Evolutionary conservation across 2,113 vertebrate genomes (phyloP), one percentile per base, ranked within the genome.

Genomic region (Cariama cristata): DNA sequence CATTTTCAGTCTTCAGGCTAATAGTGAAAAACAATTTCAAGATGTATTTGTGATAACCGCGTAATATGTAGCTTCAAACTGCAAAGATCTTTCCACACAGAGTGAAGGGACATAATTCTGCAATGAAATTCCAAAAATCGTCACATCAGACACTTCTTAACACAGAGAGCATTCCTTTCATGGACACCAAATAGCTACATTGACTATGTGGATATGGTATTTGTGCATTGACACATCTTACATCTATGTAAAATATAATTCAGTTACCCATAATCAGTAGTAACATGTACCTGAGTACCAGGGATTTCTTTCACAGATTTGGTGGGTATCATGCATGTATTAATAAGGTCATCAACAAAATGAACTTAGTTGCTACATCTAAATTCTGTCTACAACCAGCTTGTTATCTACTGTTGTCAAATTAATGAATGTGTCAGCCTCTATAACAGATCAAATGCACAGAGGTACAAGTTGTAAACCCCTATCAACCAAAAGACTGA

Each of bases 151-250:
- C 30, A 50, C 14, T 64, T 81, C 15, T 44, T 45, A 60, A 88
- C 1, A 0, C 8, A 3, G 53, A 56, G 8, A 73, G 0, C 4
- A 92, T 69, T 83, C n/a, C 30, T 88, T 91, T 49, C 42, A 38
- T 8, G 14, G 55, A 42, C 49, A 42, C 38, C 18, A 66, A n/a
- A 79, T 14, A 92, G 4, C 35, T 71, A 67, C 33, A 73, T 8
- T 59, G 33, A 38, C 53, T 64, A 50, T 1, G 5, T 16, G n/a
- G 35, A 80, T 45, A 5, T 27, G 32, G 14, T 47, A 82, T 90
- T 30, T 69, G 27, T 69, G 22, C 42, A 83, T 4, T 69, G 33
- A 50, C 14, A 38, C 38, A 38, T 38, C 53, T 50, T 69, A 5
- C 1, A 9, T 14, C 28, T n/a, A 23, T 11, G 17, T 56, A 83